A percentile compares a stretch with the other conserved stretches of the same genome.
Evolutionary conservation across 1,140 invertebrate genomes (phyloP).

Genomic region (Calycopis cecrops): DNA sequence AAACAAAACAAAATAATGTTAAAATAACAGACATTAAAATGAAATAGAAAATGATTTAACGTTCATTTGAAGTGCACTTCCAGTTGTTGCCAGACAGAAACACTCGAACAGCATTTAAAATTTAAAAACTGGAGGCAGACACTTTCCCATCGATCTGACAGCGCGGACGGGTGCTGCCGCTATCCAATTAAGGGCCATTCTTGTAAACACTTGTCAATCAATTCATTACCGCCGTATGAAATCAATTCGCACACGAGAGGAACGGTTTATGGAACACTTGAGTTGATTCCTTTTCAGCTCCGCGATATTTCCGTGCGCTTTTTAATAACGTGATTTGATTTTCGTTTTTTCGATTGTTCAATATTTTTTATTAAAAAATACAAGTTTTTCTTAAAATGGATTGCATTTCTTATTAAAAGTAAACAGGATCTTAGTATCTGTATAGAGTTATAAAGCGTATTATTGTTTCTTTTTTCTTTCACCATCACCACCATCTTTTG

Average conservation of each 20-base stretch:
- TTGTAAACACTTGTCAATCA: conserved; percentile 46
- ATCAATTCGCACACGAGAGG: conserved; percentile 26
- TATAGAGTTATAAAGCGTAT: too few species aligned
- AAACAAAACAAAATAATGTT: too few species aligned
- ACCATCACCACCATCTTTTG: too few species aligned
- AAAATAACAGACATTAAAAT: neutral
- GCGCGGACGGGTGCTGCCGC: conserved; percentile 44
- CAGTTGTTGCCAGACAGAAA: conserved; percentile 34
- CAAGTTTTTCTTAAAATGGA: too few species aligned
- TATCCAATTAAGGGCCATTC: conserved; percentile 55
- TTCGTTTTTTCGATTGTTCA: too few species aligned
- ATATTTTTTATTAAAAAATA: too few species aligned
- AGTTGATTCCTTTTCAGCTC: too few species aligned
- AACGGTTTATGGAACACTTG: neutral
- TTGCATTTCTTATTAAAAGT: too few species aligned
- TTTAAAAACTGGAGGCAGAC: conserved; percentile 46
- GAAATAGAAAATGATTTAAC: conserved; percentile 2
- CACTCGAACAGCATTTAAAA: conserved; percentile 51
- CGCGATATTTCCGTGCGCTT: too few species aligned
- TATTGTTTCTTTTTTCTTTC: too few species aligned
- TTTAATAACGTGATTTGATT: too few species aligned
- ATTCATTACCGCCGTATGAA: conserved; percentile 52
- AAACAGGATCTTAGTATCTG: too few species aligned
- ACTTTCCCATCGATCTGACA: conserved; percentile 37
- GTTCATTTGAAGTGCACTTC: conserved; percentile 4